These are phyloP conservation scores for Tetramorium alpestre DNA, from an alignment of 1,140 invertebrate species.

Conservation along the genomic window DNA sequence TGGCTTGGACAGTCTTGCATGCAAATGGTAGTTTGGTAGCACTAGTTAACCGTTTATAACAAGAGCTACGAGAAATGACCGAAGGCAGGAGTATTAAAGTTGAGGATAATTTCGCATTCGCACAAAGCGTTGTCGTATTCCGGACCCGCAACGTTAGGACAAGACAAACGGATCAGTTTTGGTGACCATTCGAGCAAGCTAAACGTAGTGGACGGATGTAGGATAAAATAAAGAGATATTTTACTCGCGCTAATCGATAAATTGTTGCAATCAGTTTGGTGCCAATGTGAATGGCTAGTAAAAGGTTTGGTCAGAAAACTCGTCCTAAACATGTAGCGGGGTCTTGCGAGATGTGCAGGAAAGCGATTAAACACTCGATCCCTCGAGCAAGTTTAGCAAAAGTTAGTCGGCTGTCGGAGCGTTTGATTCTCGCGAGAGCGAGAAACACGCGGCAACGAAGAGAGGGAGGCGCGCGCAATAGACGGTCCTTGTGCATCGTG, in stretches of 20 bases:
- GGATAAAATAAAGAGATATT: not conserved
- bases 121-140: slow-evolving; percentile 35
- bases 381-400: not conserved
- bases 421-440: slow-evolving; percentile 33
- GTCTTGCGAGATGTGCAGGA: slow-evolving; percentile 31
- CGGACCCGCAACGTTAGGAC: slow-evolving; percentile 47
- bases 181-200: not conserved
- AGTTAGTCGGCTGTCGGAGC: slow-evolving; percentile 19
- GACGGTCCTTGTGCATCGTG: slow-evolving; percentile 74
- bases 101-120: slow-evolving; percentile 6
- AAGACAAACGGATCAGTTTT: slow-evolving; percentile 42
- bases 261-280: not conserved
- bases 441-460: slow-evolving; percentile 16
- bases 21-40: slow-evolving; percentile 76
- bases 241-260: not conserved
- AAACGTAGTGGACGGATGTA: not conserved
- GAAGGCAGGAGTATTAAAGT: slow-evolving; percentile 14
- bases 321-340: not conserved
- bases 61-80: slow-evolving; percentile 52
- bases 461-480: slow-evolving; percentile 42
- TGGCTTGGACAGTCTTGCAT: slow-evolving; percentile 77
- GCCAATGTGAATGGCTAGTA: not conserved
- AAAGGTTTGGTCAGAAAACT: slow-evolving; percentile 41
- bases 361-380: slow-evolving; percentile 20
- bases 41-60: slow-evolving; percentile 75